phyloP scores from a whole-genome alignment of 2,113 vertebrate species.

The Pholis gunnellus region DNA sequence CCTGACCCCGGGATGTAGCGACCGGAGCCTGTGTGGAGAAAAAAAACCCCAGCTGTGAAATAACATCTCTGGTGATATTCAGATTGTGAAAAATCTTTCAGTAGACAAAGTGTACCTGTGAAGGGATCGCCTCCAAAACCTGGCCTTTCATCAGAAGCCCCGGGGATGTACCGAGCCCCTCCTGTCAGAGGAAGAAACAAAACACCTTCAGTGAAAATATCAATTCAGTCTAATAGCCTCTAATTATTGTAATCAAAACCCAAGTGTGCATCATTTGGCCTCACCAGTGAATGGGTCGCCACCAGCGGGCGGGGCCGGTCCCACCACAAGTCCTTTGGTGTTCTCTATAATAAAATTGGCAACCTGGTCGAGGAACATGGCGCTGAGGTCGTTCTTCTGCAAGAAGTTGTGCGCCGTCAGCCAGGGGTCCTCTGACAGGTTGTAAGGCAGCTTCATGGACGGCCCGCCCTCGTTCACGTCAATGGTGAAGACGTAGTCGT shows the following conservation, averaged over 20 bases:
- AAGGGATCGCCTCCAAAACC: constrained; percentile 83
- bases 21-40: constrained; percentile 85
- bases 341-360: constrained; percentile 99
- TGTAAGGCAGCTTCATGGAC: constrained; percentile 96
- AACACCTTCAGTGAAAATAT: background rate
- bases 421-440: constrained; percentile 94
- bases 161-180: constrained; percentile 84
- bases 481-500: constrained; percentile 97
- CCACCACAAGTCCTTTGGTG: constrained; percentile 91
- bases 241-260: background rate
- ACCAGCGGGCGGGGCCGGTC: constrained; percentile 78
- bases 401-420: constrained; percentile 95
- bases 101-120: constrained; percentile 74
- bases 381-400: constrained; percentile 94
- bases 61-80: background rate
- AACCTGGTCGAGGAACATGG: constrained; percentile 98
- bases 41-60: background rate
- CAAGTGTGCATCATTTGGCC: background rate
- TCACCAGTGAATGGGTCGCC: constrained; percentile 96
- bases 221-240: background rate
- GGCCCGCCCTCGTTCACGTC: constrained; percentile 95
- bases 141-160: constrained; percentile 48
- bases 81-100: background rate
- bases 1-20: constrained; percentile 92
- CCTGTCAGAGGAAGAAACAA: constrained; percentile 63